Conservation (phyloP, 2,797 vertebrate species). For the Epinephelus awoara region DNA sequence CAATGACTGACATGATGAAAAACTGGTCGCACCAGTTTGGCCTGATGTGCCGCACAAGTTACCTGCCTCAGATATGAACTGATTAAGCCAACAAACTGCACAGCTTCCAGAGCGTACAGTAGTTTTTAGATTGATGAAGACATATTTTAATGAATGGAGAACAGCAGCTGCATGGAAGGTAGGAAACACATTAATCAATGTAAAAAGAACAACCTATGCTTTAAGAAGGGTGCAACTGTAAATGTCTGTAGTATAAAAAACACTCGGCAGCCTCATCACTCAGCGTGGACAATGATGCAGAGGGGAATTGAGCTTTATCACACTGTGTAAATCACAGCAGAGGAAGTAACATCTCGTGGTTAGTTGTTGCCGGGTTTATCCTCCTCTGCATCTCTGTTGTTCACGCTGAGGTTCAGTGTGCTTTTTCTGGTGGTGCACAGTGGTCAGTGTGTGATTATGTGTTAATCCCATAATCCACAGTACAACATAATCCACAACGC, state of each 20-base stretch:
- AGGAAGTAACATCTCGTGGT: background rate
- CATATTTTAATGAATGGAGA: background rate
- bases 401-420: background rate
- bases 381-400: background rate
- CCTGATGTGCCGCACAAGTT: background rate
- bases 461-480: constrained; percentile 67
- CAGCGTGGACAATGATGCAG: constrained; percentile 14
- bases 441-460: constrained; percentile 39
- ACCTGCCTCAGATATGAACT: background rate
- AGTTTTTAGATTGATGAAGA: background rate
- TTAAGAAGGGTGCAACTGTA: constrained; percentile 22
- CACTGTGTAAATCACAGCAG: constrained; percentile 11
- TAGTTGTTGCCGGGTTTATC: constrained; percentile 16
- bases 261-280: constrained; percentile 10
- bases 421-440: constrained; percentile 13
- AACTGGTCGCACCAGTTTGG: background rate
- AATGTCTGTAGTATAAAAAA: constrained; percentile 21
- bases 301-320: background rate
- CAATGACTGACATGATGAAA: background rate
- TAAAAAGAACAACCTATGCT: constrained; percentile 1
- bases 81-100: background rate
- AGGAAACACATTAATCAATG: constrained; percentile 13
- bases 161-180: background rate
- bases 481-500: constrained; percentile 59
- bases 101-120: background rate